Conservation (phyloP, 2,888 invertebrate species). For the Drosophila subquinaria region DNA sequence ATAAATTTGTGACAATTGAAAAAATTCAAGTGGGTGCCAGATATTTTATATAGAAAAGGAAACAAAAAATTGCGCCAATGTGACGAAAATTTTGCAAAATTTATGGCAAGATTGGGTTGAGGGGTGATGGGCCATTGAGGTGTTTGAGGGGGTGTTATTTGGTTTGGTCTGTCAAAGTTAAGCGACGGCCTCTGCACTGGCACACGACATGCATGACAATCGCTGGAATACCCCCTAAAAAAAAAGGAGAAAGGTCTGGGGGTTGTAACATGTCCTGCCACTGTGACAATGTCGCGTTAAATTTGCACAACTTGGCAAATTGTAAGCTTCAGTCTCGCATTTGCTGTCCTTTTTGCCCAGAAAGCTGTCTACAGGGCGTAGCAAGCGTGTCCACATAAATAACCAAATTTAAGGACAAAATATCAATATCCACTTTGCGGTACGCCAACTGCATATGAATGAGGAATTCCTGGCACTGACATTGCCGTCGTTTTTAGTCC, state of each 20-base stretch:
- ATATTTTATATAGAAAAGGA: slow-evolving; percentile 1
- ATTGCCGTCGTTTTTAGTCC: slow-evolving; percentile 13
- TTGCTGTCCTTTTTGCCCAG: not conserved
- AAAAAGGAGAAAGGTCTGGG: slow-evolving; percentile 1
- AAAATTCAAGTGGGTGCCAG: slow-evolving; percentile 66
- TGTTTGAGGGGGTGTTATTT: slow-evolving; percentile 37
- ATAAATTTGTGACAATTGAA: slow-evolving; percentile 81
- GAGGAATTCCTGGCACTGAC: slow-evolving; percentile 45
- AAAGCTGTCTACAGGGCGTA: slow-evolving; percentile 20
- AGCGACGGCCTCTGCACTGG: slow-evolving; percentile 82
- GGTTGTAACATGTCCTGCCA: slow-evolving; percentile 27
- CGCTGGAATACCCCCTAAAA: slow-evolving; percentile 33
- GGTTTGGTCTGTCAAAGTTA: slow-evolving; percentile 79
- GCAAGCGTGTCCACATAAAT: slow-evolving; percentile 83
- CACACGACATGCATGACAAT: slow-evolving; percentile 83
- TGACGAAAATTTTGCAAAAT: slow-evolving; percentile 72
- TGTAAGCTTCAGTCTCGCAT: slow-evolving; percentile 69
- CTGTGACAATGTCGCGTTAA: slow-evolving; percentile 79
- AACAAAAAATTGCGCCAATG: slow-evolving; percentile 41
- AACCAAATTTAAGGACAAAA: slow-evolving; percentile 85
- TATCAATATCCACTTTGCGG: slow-evolving; percentile 86
- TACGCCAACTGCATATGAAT: slow-evolving; percentile 84
- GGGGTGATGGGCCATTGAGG: slow-evolving; percentile 10
- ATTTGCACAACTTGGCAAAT: slow-evolving; percentile 82
- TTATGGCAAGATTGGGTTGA: slow-evolving; percentile 66